Conservation (phyloP, 2,797 vertebrate genomes). For the Erpetoichthys calabaricus region DNA sequence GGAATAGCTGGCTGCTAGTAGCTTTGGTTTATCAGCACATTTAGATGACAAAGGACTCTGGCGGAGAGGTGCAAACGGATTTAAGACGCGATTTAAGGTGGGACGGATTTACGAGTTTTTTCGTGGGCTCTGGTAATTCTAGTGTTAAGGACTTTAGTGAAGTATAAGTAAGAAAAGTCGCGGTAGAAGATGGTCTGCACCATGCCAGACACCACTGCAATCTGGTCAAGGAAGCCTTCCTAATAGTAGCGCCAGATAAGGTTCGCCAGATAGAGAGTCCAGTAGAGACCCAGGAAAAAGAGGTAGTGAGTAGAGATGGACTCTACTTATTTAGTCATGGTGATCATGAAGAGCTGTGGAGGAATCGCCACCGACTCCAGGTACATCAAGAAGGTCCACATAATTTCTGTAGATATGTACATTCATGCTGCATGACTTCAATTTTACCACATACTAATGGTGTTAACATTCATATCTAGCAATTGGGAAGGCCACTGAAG, state of each 20-base stretch:
- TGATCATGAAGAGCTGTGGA: slow-evolving; percentile 95
- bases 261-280: slow-evolving; percentile 86
- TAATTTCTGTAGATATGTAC: no score
- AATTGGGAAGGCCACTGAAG: no score
- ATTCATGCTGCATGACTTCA: no score
- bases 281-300: slow-evolving; percentile 87
- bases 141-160: slow-evolving; percentile 61
- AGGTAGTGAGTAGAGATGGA: slow-evolving; percentile 92
- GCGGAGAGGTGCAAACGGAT: no score
- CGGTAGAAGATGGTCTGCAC: slow-evolving; percentile 97
- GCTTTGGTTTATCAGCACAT: no score
- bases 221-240: slow-evolving; percentile 82
- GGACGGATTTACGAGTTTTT: no score
- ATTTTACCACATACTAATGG: no score
- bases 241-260: slow-evolving; percentile 92
- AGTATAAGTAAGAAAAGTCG: slow-evolving; percentile 91
- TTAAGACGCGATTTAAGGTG: no score
- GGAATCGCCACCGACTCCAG: slow-evolving; percentile 87
- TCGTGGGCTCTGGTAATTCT: no score
- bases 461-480: no score
- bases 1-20: no score
- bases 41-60: no score
- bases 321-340: slow-evolving; percentile 83
- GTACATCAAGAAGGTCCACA: slow-evolving; percentile 96
- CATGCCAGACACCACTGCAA: slow-evolving; percentile 79